phyloP scores from a whole-genome alignment of 2,113 vertebrate genomes.

The Cyanoliseus patagonus region DNA sequence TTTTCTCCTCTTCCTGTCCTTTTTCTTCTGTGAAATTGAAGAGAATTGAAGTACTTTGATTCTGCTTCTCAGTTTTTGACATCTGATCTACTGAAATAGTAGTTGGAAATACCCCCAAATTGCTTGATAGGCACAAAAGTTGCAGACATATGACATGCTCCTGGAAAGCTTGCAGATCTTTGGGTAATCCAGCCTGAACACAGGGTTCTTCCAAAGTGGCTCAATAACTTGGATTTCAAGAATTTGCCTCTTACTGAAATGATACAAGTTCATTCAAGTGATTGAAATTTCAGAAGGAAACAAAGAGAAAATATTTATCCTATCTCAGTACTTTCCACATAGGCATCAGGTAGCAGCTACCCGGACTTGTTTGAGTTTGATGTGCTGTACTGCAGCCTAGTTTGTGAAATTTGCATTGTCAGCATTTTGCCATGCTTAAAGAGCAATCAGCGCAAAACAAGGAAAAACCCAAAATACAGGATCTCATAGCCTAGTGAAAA shows the following conservation, averaged over 20 bases:
- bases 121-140: background rate
- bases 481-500: background rate
- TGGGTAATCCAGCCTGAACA: background rate
- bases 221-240: background rate
- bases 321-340: background rate
- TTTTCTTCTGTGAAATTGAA: background rate
- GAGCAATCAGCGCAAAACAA: background rate
- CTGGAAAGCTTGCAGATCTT: background rate
- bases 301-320: background rate
- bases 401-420: background rate
- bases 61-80: background rate
- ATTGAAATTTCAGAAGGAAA: background rate
- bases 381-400: background rate
- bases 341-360: background rate
- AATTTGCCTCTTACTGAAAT: background rate
- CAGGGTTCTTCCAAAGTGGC: background rate
- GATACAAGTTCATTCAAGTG: background rate
- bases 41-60: background rate
- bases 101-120: background rate
- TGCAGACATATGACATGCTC: background rate
- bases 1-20: background rate
- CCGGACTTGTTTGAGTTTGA: background rate
- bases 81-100: background rate
- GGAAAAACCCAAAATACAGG: background rate
- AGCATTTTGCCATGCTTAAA: background rate